Base-by-base conservation (phyloP, 2,113 vertebrate species). In the Pseudois nayaur region DNA sequence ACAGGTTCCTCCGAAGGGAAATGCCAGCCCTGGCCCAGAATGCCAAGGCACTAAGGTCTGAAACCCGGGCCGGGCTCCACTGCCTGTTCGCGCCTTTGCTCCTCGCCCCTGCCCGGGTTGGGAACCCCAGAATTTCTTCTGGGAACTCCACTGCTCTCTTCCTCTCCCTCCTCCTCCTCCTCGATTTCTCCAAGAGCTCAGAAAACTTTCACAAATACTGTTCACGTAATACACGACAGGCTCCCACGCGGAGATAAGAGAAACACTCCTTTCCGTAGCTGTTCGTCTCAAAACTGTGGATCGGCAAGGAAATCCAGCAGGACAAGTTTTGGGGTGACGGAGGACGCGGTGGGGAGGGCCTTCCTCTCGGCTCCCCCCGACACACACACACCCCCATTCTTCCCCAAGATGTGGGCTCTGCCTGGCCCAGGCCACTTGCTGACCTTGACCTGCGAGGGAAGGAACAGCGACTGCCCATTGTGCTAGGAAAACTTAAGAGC, bases 171-270 rank as follows among this genome's bases (percentile, higher is more conserved):
- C 50, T 57, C 87, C 83, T 27, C 60, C 6, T 52, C 16, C 48
- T 95, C 16, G 9, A 36, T 88, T 95, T 92, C 87, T 94, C 54
- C 92, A 45, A 17, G 83, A 93, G 87, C 95, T 97, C 79, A 1
- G 31, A 82, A 97, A 98, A 98, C 97, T 98, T 98, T 98, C 71
- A 40, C 87, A 67, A 79, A 96, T 21, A 52, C 43, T 10, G 2
- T 71, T 82, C 50, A 29, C 71, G 85, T 48, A 57, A 82, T 59
- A 74, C 52, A 59, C 52, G 3, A 57, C 1, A 13, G 64, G 90
- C 43, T 82, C 31, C 90, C 93, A 96, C 15, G 21, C 5, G 43
- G 36, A 91, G 84, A 36, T 4, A 6, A 3, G 31, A 52, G 48
- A 76, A 86, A 88, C 27, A 15, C 74, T 54, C 21, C 74, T 92